phyloP scores from a whole-genome alignment of 2,888 invertebrate species.

The Plemyria rubiginata region DNA sequence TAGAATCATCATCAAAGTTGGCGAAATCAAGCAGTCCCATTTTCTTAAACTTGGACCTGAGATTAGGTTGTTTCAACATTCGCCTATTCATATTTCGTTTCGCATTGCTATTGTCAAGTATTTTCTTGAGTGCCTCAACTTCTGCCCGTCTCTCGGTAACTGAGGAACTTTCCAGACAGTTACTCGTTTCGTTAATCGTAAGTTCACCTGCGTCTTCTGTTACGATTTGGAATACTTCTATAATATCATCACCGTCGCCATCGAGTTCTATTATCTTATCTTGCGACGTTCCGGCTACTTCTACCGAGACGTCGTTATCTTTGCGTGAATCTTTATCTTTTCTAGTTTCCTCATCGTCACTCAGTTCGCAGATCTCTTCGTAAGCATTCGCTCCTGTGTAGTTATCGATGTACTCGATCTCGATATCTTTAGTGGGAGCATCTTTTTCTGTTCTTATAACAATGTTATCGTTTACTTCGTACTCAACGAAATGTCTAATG shows the following conservation, averaged over 20 bases:
- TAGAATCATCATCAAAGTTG: slow-evolving; percentile 16
- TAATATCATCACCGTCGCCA: not conserved
- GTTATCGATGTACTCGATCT: slow-evolving; percentile 26
- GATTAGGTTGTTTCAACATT: slow-evolving; percentile 7
- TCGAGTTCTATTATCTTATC: not conserved
- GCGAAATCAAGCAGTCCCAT: slow-evolving; percentile 24
- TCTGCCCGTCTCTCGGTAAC: not conserved
- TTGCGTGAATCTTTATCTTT: not conserved
- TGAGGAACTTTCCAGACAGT: not conserved
- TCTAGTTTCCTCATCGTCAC: slow-evolving; percentile 17
- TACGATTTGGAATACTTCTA: slow-evolving; percentile 13
- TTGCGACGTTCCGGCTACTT: not conserved
- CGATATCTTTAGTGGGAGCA: slow-evolving; percentile 11
- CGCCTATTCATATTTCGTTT: not conserved
- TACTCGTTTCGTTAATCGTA: not conserved
- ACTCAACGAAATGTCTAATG: slow-evolving; percentile 18
- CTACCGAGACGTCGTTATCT: not conserved
- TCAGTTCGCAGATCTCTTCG: slow-evolving; percentile 19
- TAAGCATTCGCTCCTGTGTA: slow-evolving; percentile 11
- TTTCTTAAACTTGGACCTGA: slow-evolving; percentile 24
- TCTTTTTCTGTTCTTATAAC: slow-evolving; percentile 18
- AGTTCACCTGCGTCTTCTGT: slow-evolving; percentile 1
- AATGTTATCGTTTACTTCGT: slow-evolving; percentile 15
- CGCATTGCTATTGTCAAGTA: not conserved
- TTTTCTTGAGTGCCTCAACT: not conserved